A percentile compares a stretch with the other conserved stretches of the same genome.
phyloP scores from a whole-genome alignment of 2,888 invertebrate species.

The Leptopterna dolabrata region DNA sequence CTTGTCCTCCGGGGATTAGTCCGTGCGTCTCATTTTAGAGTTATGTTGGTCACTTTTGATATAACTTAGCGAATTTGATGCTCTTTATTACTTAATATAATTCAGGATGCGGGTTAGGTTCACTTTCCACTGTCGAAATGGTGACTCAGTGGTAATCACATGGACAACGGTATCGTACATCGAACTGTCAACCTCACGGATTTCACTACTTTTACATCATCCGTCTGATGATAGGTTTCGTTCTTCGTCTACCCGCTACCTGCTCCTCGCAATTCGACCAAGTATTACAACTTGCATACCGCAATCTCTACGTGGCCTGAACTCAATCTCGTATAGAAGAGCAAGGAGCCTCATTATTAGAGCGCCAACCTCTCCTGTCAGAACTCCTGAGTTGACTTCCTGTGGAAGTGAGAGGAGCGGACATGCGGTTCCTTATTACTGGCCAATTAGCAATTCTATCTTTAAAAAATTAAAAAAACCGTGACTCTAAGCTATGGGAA shows the following conservation, averaged over 20 bases:
- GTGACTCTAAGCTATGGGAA: not conserved
- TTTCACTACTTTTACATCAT: not conserved
- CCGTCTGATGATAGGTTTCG: not conserved
- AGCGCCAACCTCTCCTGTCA: not conserved
- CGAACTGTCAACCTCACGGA: not conserved
- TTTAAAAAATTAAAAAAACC: not conserved
- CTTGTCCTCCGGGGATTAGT: too few relatives aligned
- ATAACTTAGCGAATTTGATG: too few relatives aligned
- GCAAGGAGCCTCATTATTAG: not conserved
- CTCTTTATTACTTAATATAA: too few relatives aligned
- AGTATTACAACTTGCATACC: not conserved
- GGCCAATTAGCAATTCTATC: conserved; percentile 9
- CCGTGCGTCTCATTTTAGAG: too few relatives aligned
- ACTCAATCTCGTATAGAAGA: not conserved
- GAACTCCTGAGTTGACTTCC: not conserved
- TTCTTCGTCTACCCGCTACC: not conserved
- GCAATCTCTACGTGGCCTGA: not conserved
- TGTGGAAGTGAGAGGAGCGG: not conserved
- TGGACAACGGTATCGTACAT: too few relatives aligned
- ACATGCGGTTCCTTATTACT: not conserved
- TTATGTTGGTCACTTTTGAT: too few relatives aligned
- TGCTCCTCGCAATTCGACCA: not conserved
- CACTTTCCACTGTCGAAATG: too few relatives aligned
- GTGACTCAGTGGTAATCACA: not conserved
- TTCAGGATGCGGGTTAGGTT: too few relatives aligned